Percentiles rank a stretch among this genome's conserved stretches.
Conservation (phyloP, 2,113 vertebrate genomes). For the Jacana jacana region DNA sequence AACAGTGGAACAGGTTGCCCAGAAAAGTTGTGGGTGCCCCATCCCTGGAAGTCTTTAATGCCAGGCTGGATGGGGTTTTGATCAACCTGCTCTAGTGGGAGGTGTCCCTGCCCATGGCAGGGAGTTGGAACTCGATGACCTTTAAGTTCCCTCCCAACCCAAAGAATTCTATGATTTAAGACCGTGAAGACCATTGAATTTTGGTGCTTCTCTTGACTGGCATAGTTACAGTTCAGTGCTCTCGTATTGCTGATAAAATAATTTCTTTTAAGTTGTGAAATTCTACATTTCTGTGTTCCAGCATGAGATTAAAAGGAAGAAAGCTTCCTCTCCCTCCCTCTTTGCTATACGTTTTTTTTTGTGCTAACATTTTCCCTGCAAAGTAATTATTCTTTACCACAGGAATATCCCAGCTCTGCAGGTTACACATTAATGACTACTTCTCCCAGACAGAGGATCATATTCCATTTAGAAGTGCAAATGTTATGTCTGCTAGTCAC, state of each 20-base stretch:
- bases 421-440: neutral
- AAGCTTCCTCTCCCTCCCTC: neutral
- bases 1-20: neutral
- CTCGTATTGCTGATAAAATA: neutral
- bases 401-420: constrained; percentile 1
- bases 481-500: neutral
- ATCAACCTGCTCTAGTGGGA: neutral
- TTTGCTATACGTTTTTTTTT: neutral
- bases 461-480: constrained; percentile 3
- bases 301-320: neutral
- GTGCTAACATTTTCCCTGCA: neutral
- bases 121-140: neutral
- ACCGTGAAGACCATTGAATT: neutral
- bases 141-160: neutral
- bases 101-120: neutral
- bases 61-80: neutral
- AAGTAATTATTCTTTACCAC: neutral
- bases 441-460: neutral
- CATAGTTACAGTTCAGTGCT: neutral
- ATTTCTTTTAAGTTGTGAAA: neutral
- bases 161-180: neutral
- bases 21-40: neutral
- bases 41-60: neutral
- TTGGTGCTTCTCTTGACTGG: neutral
- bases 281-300: neutral